Conservation (phyloP, 2,113 vertebrate genomes). For the Turdus rufiventris region DNA sequence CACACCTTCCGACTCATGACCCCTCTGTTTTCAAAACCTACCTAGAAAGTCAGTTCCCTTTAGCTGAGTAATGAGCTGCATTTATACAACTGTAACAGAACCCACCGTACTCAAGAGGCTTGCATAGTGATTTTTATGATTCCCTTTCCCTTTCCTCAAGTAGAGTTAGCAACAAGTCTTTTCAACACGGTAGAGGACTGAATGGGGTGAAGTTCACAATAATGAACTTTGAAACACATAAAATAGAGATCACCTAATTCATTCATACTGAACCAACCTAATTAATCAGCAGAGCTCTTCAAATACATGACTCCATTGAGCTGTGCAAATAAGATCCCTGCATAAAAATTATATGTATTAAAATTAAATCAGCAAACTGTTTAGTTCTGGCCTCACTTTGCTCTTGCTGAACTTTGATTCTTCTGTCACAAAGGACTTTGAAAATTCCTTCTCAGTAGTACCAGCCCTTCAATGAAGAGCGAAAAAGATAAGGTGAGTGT, state of each 20-base stretch:
- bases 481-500: not conserved
- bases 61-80: not conserved
- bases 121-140: slow-evolving; percentile 32
- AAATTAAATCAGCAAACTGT: slow-evolving; percentile 1
- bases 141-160: not conserved
- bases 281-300: slow-evolving; percentile 33
- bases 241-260: slow-evolving; percentile 32
- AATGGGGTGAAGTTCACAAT: slow-evolving; percentile 7
- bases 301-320: not conserved
- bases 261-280: not conserved
- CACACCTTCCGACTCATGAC: not conserved
- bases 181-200: slow-evolving; percentile 2
- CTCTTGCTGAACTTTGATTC: not conserved
- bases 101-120: not conserved
- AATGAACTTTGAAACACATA: slow-evolving; percentile 17
- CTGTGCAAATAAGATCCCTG: slow-evolving; percentile 4
- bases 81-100: slow-evolving; percentile 32
- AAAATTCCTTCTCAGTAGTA: not conserved
- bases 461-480: not conserved
- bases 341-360: not conserved
- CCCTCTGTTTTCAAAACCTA: slow-evolving; percentile 8
- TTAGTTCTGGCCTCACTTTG: not conserved
- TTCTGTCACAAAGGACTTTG: not conserved
- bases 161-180: slow-evolving; percentile 26
- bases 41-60: not conserved